Percentiles rank a stretch among this genome's conserved stretches.
phyloP scores from a whole-genome alignment of 2,797 vertebrate species.

The Psittacula derbiana region DNA sequence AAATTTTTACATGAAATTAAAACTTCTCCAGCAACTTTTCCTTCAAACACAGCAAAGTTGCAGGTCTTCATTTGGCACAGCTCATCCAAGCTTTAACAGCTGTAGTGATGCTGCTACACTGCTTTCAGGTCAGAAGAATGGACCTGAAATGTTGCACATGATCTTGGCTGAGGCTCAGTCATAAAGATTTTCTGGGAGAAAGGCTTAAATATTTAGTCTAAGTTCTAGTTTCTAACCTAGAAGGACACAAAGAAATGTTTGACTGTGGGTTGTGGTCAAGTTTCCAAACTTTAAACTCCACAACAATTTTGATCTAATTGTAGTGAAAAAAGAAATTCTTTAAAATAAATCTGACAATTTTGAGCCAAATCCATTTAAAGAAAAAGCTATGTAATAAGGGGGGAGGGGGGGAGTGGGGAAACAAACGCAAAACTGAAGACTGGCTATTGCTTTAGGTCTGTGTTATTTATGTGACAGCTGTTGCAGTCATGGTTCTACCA shows the following conservation, averaged over 20 bases:
- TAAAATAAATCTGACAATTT: background rate
- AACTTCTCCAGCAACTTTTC: background rate
- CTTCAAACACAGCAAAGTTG: background rate
- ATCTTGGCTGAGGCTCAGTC: background rate
- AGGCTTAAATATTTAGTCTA: background rate
- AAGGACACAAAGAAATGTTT: background rate
- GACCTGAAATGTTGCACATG: background rate
- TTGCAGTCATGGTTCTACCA: background rate
- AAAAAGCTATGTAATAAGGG: background rate
- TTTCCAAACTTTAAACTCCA: background rate
- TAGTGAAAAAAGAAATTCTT: background rate
- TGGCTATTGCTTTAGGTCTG: background rate
- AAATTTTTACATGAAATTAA: background rate
- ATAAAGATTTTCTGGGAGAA: background rate
- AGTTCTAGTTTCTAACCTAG: background rate
- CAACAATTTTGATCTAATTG: background rate
- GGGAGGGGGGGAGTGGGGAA: background rate
- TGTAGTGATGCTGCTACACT: background rate
- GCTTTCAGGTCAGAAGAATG: background rate
- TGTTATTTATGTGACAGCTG: background rate
- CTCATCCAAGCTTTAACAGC: background rate
- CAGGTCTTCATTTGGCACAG: background rate
- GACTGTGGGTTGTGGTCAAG: background rate
- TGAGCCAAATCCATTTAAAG: background rate
- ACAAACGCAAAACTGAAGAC: background rate